phyloP scores from a whole-genome alignment of 2,797 vertebrate genomes.

The Myotis findleyi region DNA sequence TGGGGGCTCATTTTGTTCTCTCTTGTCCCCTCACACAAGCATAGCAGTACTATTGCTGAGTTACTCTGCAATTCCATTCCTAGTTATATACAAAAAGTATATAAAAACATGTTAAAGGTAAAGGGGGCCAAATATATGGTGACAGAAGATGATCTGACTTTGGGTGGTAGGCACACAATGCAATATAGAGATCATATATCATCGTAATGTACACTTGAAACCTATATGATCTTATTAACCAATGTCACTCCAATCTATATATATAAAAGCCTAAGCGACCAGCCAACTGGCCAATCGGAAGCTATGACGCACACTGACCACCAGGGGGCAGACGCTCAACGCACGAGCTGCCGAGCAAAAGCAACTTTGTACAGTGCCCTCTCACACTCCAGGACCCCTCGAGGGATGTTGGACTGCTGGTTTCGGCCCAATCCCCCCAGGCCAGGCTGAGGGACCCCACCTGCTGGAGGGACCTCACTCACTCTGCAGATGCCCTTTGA shows the following conservation, averaged over 20 bases:
- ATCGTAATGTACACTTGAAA: background rate
- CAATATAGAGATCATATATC: background rate
- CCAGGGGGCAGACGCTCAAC: too few relatives aligned
- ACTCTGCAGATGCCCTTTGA: too few relatives aligned
- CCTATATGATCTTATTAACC: background rate
- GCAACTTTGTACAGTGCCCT: too few relatives aligned
- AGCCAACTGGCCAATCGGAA: rapidly evolving
- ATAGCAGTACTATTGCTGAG: background rate
- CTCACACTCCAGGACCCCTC: too few relatives aligned
- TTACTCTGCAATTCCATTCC: background rate
- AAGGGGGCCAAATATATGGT: background rate
- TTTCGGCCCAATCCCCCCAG: too few relatives aligned
- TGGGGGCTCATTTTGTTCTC: background rate
- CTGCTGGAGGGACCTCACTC: too few relatives aligned
- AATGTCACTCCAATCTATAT: background rate
- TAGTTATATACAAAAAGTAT: background rate
- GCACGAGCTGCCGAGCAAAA: too few relatives aligned
- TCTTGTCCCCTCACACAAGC: background rate
- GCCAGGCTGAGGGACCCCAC: too few relatives aligned
- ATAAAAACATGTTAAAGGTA: background rate
- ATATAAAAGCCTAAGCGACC: too few relatives aligned
- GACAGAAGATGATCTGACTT: background rate
- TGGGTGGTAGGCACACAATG: background rate
- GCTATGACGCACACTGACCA: too few relatives aligned
- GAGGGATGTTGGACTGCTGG: too few relatives aligned